These are phyloP conservation scores for Apis dorsata DNA, from an alignment of 1,140 invertebrate species.

Conservation along the genomic window DNA sequence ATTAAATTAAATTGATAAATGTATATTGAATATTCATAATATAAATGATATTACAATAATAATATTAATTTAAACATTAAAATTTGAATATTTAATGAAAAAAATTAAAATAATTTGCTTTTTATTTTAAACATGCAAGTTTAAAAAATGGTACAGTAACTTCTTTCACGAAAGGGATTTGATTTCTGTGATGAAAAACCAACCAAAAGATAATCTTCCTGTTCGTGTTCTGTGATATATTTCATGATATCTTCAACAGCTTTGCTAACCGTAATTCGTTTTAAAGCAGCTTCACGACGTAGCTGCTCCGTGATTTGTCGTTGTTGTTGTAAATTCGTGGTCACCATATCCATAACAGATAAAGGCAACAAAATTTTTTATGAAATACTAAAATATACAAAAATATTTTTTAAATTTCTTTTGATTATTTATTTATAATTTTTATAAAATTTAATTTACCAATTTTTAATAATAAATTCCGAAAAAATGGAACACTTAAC, in stretches of 20 bases:
- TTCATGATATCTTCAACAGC: slow-evolving; percentile 96
- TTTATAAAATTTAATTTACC: neutral
- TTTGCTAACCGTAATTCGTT: slow-evolving; percentile 92
- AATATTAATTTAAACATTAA: slow-evolving; percentile 23
- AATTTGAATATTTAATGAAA: neutral
- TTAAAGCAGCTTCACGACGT: slow-evolving; percentile 93
- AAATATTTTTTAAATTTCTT: neutral
- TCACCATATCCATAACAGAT: slow-evolving; percentile 92
- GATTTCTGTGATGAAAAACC: slow-evolving; percentile 97
- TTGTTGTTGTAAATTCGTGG: slow-evolving; percentile 94
- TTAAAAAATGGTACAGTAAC: slow-evolving; percentile 92
- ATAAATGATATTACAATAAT: neutral
- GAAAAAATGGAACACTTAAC: too few species aligned
- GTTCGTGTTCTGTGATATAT: slow-evolving; percentile 94
- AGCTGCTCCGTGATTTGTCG: slow-evolving; percentile 96
- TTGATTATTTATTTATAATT: neutral
- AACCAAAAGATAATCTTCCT: slow-evolving; percentile 96
- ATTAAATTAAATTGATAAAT: neutral
- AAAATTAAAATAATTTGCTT: neutral
- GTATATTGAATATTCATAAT: neutral
- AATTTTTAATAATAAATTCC: slow-evolving; percentile 9
- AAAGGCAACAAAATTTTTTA: neutral
- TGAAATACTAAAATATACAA: slow-evolving; percentile 7
- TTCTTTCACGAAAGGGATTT: slow-evolving; percentile 98
- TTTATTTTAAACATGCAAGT: slow-evolving; percentile 49